Conservation (phyloP, 2,113 vertebrate species). For the Carollia perspicillata region DNA sequence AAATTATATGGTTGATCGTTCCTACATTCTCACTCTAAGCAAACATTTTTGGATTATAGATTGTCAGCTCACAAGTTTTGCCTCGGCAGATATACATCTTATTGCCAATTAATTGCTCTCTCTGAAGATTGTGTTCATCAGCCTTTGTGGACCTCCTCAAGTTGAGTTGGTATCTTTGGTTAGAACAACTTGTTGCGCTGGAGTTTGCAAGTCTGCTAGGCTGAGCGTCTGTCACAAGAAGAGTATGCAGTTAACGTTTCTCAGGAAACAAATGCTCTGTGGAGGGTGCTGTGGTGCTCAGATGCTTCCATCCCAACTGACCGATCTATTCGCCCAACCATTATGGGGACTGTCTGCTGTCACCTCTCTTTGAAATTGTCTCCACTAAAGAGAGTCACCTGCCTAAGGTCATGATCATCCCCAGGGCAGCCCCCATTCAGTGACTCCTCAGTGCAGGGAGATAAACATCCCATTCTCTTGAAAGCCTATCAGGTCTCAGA, state of each 20-base stretch:
- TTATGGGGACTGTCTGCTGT: neutral
- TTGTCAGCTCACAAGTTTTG: neutral
- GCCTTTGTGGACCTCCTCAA: neutral
- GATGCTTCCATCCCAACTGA: neutral
- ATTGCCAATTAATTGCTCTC: neutral
- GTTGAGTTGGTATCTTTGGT: neutral
- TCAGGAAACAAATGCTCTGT: accelerated
- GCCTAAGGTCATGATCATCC: neutral
- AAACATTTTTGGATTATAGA: neutral
- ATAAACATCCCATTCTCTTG: neutral
- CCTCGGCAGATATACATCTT: neutral
- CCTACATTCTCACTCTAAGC: neutral
- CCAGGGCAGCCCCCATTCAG: no score
- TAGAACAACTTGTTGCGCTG: neutral
- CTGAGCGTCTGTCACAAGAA: neutral
- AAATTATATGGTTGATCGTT: neutral
- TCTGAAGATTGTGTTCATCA: neutral
- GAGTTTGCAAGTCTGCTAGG: neutral
- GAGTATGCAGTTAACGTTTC: neutral
- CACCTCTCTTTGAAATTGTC: neutral
- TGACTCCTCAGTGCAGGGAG: neutral
- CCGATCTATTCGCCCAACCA: neutral
- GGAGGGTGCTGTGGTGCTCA: neutral
- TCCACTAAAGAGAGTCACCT: neutral
- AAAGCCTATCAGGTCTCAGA: neutral